Conservation (phyloP, 92 coral and sea anemone species). For the Zoanthus sansibaricus region DNA sequence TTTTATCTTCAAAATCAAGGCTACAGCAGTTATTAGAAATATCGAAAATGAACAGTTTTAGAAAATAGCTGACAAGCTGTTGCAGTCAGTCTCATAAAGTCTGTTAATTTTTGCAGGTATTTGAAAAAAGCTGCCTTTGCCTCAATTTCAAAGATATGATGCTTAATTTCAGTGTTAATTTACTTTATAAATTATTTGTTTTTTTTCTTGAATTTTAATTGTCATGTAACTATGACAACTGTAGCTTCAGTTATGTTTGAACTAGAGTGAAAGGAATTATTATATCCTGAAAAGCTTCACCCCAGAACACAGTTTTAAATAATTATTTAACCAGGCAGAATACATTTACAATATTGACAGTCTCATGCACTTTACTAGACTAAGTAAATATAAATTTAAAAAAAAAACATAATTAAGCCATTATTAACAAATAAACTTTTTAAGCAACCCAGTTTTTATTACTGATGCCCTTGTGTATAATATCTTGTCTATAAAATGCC, state of each 20-base stretch:
- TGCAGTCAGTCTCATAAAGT: neutral
- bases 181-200: too few relatives aligned
- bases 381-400: neutral
- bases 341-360: neutral
- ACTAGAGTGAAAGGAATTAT: neutral
- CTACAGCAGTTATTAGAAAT: too few relatives aligned
- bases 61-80: conserved; percentile 1
- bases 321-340: neutral
- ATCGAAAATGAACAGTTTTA: neutral
- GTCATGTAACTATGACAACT: neutral
- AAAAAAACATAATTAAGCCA: neutral
- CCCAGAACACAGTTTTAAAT: neutral
- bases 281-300: neutral
- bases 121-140: conserved; percentile 8
- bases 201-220: neutral
- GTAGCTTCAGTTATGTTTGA: conserved; percentile 5
- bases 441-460: neutral
- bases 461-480: neutral
- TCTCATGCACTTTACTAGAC: conserved; percentile 1
- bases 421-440: conserved; percentile 3
- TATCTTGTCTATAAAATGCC: neutral
- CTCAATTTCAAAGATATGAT: conserved; percentile 1
- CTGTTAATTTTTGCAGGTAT: neutral
- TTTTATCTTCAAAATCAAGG: too few relatives aligned
- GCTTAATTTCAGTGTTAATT: neutral